Evolutionary conservation across 1,140 invertebrate species (phyloP).

Genomic region (Euglossa dilemma): DNA sequence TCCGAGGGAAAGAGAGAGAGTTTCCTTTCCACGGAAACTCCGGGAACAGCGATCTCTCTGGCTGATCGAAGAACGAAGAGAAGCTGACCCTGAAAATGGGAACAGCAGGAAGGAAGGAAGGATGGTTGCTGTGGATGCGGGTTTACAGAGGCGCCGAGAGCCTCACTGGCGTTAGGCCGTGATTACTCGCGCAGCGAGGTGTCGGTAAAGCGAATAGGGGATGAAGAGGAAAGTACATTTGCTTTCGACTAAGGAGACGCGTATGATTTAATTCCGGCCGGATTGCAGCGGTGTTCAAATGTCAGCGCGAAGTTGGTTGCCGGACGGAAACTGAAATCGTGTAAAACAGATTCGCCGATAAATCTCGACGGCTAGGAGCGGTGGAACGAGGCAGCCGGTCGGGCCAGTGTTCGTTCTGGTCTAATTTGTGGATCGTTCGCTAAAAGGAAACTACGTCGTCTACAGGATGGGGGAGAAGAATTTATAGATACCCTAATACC

Average conservation of each 20-base stretch:
- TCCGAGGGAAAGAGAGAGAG: background rate
- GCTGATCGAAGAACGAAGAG: slow-evolving; percentile 20
- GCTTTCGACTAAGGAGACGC: background rate
- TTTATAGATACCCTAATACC: slow-evolving; percentile 70
- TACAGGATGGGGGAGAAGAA: slow-evolving; percentile 57
- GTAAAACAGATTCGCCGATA: slow-evolving; percentile 58
- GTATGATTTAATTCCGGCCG: slow-evolving; percentile 46
- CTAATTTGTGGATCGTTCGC: slow-evolving; percentile 65
- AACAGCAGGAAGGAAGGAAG: background rate
- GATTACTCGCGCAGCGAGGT: background rate
- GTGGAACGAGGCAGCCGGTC: background rate
- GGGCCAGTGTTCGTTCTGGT: slow-evolving; percentile 38
- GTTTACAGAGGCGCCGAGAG: background rate
- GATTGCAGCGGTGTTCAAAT: slow-evolving; percentile 47
- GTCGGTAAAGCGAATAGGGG: background rate
- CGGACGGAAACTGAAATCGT: slow-evolving; percentile 35
- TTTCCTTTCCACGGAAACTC: slow-evolving; percentile 47
- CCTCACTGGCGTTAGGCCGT: background rate
- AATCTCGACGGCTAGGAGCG: slow-evolving; percentile 38
- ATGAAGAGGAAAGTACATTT: background rate
- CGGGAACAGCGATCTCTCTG: slow-evolving; percentile 11
- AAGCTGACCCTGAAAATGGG: background rate
- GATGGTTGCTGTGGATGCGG: background rate
- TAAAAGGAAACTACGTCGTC: slow-evolving; percentile 64
- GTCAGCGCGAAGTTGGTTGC: slow-evolving; percentile 55